A percentile compares a stretch with the other conserved stretches of the same genome.
phyloP scores from a whole-genome alignment of 2,888 invertebrate species.

The Euproctis similis region DNA sequence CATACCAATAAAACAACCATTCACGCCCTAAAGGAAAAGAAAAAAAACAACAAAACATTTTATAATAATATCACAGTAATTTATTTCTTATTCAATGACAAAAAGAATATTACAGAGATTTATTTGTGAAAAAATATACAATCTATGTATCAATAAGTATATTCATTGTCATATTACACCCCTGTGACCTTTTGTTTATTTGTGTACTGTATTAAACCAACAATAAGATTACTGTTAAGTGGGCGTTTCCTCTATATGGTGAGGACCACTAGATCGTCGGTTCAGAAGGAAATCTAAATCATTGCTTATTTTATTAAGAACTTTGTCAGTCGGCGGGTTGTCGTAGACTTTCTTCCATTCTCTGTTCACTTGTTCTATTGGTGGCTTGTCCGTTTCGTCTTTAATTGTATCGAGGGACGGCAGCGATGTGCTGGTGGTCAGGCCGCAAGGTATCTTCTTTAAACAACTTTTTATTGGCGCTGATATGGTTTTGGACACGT shows the following conservation, averaged over 20 bases:
- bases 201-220: constrained; percentile 19
- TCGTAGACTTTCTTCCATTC: constrained; percentile 58
- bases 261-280: constrained; percentile 37
- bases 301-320: constrained; percentile 87
- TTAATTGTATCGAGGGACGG: constrained; percentile 48
- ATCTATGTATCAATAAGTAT: constrained; percentile 4
- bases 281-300: constrained; percentile 89
- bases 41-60: constrained; percentile 2
- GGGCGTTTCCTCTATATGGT: constrained; percentile 55
- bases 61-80: constrained; percentile 8
- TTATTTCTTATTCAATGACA: constrained; percentile 5
- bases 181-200: constrained; percentile 51
- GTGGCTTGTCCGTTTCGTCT: constrained; percentile 44
- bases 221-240: constrained; percentile 40
- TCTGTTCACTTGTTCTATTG: constrained; percentile 54
- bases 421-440: constrained; percentile 48
- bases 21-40: no score
- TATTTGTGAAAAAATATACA: constrained; percentile 7
- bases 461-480: constrained; percentile 66
- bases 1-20: no score
- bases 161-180: constrained; percentile 40
- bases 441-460: constrained; percentile 47
- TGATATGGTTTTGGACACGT: constrained; percentile 52
- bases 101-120: constrained; percentile 3
- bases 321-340: constrained; percentile 71